Conservation (phyloP, 2,888 invertebrate genomes). For the Cheilosia vernalis region DNA sequence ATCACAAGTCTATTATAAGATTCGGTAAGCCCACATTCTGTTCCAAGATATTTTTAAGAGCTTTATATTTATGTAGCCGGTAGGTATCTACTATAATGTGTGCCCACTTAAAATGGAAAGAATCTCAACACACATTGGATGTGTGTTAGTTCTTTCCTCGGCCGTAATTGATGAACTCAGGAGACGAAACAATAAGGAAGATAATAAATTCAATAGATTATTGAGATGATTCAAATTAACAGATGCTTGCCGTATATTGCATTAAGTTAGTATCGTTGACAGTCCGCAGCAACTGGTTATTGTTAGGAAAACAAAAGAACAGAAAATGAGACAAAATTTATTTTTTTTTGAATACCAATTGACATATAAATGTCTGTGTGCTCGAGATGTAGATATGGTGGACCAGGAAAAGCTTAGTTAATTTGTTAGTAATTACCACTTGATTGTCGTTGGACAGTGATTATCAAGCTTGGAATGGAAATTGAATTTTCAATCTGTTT, state of each 20-base stretch:
- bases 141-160: background rate
- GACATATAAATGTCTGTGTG: too few species aligned
- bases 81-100: background rate
- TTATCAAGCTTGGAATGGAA: too few species aligned
- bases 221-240: slow-evolving; percentile 38
- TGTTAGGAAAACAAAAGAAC: background rate
- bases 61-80: background rate
- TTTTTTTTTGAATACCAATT: background rate
- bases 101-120: slow-evolving; percentile 11
- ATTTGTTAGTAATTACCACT: too few species aligned
- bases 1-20: background rate
- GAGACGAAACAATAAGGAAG: slow-evolving; percentile 6
- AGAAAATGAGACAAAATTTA: slow-evolving; percentile 1
- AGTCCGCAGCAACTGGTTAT: slow-evolving; percentile 26
- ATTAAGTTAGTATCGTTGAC: slow-evolving; percentile 16
- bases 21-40: background rate
- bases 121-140: background rate
- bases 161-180: slow-evolving; percentile 11
- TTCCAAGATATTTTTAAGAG: background rate
- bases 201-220: slow-evolving; percentile 50
- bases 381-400: too few species aligned
- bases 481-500: too few species aligned
- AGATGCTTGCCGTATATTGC: slow-evolving; percentile 44
- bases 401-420: too few species aligned
- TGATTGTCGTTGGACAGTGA: too few species aligned